phyloP scores from a whole-genome alignment of 2,888 invertebrate species.

The Zootermopsis nevadensis region DNA sequence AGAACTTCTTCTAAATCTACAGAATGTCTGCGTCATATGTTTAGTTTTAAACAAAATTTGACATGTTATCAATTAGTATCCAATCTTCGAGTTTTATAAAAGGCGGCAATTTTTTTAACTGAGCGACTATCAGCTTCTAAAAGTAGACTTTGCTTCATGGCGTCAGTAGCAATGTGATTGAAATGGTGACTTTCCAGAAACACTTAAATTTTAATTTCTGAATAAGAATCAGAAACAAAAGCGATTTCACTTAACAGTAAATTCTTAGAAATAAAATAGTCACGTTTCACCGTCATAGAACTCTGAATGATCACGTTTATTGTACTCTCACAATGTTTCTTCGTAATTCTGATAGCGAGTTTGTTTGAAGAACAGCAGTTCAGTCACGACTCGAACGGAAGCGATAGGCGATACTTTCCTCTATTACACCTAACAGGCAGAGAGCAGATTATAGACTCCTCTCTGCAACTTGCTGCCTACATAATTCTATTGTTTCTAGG shows the following conservation, averaged over 20 bases:
- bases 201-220: no score
- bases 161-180: no score
- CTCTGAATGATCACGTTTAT: constrained; percentile 4
- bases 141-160: no score
- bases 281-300: neutral
- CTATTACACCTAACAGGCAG: constrained; percentile 15
- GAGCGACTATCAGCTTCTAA: no score
- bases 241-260: neutral
- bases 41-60: no score
- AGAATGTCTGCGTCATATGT: no score
- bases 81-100: no score
- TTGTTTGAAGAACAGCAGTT: constrained; percentile 35
- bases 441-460: constrained; percentile 29
- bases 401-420: constrained; percentile 24
- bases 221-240: no score
- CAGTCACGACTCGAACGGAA: constrained; percentile 35
- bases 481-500: constrained; percentile 30
- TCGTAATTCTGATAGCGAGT: constrained; percentile 37
- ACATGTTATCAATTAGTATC: no score
- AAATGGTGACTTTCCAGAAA: no score
- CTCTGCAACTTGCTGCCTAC: neutral
- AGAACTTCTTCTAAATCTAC: no score
- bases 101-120: no score
- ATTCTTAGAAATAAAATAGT: neutral
- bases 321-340: neutral